A percentile compares a stretch with the other conserved stretches of the same genome.
Evolutionary conservation across 2,797 vertebrate genomes (phyloP).

Genomic region (Microchirus variegatus): DNA sequence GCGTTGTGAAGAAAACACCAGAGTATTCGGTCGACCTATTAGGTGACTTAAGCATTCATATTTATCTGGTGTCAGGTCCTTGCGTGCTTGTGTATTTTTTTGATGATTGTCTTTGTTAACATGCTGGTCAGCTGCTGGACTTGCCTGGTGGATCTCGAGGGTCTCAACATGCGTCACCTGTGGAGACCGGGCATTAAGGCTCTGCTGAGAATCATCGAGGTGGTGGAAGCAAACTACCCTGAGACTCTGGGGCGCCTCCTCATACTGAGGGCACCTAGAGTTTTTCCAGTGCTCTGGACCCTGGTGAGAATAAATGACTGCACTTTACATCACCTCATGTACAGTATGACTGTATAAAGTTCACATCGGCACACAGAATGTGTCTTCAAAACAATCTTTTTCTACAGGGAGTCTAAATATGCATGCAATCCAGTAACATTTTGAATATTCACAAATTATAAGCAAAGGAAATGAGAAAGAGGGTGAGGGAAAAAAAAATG

Average conservation of each 20-base stretch:
- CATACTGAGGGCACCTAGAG: conserved; percentile 90
- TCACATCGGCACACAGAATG: neutral
- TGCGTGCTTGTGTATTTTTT: neutral
- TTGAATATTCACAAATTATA: conserved; percentile 10
- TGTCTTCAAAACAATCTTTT: too few relatives aligned
- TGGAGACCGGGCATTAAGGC: conserved; percentile 94
- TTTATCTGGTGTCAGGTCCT: neutral
- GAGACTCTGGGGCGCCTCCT: conserved; percentile 92
- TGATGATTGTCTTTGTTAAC: neutral
- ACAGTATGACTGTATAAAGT: neutral
- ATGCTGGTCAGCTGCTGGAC: conserved; percentile 88
- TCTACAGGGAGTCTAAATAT: neutral
- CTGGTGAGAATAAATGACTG: conserved; percentile 80
- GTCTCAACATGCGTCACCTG: conserved; percentile 94
- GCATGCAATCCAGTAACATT: neutral
- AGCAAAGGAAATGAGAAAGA: conserved; percentile 22
- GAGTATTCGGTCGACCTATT: conserved; percentile 88
- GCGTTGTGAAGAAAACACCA: conserved; percentile 91
- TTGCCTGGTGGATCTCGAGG: conserved; percentile 93
- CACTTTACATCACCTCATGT: neutral
- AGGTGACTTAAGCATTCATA: conserved; percentile 75
- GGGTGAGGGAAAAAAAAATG: conserved; percentile 7
- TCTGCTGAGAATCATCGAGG: conserved; percentile 91
- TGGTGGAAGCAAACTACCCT: conserved; percentile 94
- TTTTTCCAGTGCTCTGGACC: conserved; percentile 96